Base-by-base conservation (phyloP, 2,888 invertebrate genomes). In the Sclerodermus sp. region DNA sequence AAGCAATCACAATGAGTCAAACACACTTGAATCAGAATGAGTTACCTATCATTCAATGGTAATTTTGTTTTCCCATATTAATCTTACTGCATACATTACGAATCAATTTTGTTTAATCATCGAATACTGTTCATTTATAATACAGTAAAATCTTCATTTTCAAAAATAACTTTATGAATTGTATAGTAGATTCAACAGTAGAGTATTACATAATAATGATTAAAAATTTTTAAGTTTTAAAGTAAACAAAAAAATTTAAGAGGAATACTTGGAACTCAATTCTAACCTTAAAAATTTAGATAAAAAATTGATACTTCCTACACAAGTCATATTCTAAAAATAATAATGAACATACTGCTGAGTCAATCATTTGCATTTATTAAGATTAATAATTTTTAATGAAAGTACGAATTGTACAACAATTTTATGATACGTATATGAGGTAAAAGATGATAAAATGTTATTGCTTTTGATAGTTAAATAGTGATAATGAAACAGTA, bases 11-110 rank as follows among this genome's bases (percentile, higher is more conserved):
- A 16, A 32, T 14, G 13, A 2, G 8, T n/a, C n/a, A n/a, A 31
- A 10, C 31, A 14, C 8, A 14, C 14, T 40, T 17, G 8, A 31
- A 0, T 40, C 40, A 41, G 38, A 38, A 37, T 12, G 6, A 30
- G 32, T 15, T n/a, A 14, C 42, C 32, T 34, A 30, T 62, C 65
- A 70, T 68, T 68, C 64, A 69, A 73, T 70, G 67, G 49, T 67
- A 68, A 73, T 73, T 57, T 58, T 47, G 46, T 36, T 38, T 61
- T 62, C 53, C 47, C 50, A 55, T 47, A 49, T 47, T 53, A 55
- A 63, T 60, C 43, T 49, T 47, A 17, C 39, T 18, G 65, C 53
- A 70, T 73, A 60, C 58, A 70, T 70, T 66, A 68, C 49, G 43
- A 29, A 8, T 46, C 57, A 62, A 64, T 70, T 68, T 62, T 52